A percentile compares a stretch with the other conserved stretches of the same genome.
Conservation (phyloP, 2,797 vertebrate species). For the Anisognathus igniventris region DNA sequence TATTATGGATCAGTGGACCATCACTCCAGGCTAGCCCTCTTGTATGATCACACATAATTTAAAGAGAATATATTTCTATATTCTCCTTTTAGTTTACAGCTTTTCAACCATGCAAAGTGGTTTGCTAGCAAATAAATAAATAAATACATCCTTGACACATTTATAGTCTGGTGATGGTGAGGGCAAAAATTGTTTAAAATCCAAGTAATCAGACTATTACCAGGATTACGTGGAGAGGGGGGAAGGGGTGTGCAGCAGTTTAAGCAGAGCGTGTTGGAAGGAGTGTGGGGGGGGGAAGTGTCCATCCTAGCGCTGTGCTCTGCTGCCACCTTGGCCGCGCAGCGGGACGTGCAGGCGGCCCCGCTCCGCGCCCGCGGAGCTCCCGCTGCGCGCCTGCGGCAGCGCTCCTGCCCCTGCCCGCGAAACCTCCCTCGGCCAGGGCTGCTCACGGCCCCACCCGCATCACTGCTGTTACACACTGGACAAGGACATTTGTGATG, state of each 20-base stretch:
- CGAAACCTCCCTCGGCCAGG: fast-evolving
- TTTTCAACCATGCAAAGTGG: neutral
- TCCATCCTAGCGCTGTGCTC: conserved; percentile 35
- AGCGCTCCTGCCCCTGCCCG: neutral
- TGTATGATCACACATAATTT: neutral
- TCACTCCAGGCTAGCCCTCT: neutral
- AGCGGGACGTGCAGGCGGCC: conserved; percentile 62
- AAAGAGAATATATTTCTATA: neutral
- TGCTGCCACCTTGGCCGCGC: conserved; percentile 76
- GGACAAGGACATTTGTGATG: no score
- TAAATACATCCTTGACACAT: neutral
- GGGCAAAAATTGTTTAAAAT: neutral
- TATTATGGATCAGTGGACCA: neutral
- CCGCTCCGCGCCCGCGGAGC: neutral
- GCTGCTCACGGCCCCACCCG: neutral
- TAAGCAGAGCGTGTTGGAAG: neutral
- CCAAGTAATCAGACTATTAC: neutral
- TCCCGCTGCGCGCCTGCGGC: neutral
- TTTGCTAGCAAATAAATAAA: neutral
- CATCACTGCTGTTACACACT: neutral
- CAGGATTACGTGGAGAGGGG: neutral
- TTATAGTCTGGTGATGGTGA: neutral
- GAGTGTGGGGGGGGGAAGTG: neutral
- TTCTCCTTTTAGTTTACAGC: neutral
- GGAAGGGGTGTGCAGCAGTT: neutral